Base-by-base conservation (phyloP, 2,797 vertebrate species). In the Enteromius paludinosus region DNA sequence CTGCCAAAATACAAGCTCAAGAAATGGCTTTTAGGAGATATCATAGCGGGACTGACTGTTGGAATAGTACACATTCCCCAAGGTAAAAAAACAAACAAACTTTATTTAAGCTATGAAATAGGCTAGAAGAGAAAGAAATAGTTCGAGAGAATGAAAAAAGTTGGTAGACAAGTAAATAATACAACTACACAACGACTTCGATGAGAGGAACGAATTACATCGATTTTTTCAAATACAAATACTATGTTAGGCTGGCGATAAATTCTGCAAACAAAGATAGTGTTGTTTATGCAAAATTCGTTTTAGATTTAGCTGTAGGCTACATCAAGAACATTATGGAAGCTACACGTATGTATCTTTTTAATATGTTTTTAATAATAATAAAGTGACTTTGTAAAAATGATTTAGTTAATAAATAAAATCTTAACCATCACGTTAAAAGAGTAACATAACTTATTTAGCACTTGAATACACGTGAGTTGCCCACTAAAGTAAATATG, bases 21-120 rank as follows among this genome's bases (percentile, higher is more conserved):
- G 90, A 94, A 96, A 89, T 98, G 97, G 95, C 92, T 97, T 47
- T 89, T 97, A 35, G 97, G 96, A 89, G 97, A 98, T 33, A 92
- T 94, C 0, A 86, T 97, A 71, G 96, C 95, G 0, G 97, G 97
- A 49, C 88, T 97, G 84, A 98, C 97, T 0, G 97, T 98, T 43
- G 97, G 97, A 12, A 92, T 98, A 69, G 94, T 98, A 35, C 97
- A 98, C 89, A 97, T 98, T 83, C 97, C 97, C 0, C 97, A 98
- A 93, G 97, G 97, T 97, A 88, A 49, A 68, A 12, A 30, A 66
- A 54, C 52, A n/a, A 54, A 52, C 15, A 25, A 75, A 56, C 35
- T n/a, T 59, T 41, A 56, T 38, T 35, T 3, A 49, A 25, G 11
- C 28, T 38, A 33, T 54, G 20, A 14, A 33, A 33, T 33, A 33